Percentiles rank a stretch among this genome's conserved stretches.
Conservation (phyloP, 2,888 invertebrate genomes). For the Nephrotoma appendiculata region DNA sequence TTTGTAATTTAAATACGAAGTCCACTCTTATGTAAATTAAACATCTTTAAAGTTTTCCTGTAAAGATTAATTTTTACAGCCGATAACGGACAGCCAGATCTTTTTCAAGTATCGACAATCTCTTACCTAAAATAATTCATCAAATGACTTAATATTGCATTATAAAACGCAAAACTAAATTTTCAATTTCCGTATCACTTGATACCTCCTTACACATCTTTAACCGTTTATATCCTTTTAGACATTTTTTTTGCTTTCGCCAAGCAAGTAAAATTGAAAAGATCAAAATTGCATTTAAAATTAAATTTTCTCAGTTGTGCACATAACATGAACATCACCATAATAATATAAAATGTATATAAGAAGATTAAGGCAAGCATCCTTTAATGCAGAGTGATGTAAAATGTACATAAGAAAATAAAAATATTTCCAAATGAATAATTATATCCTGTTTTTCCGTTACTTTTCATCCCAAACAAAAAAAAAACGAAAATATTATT, state of each 20-base stretch:
- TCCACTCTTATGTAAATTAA: no score
- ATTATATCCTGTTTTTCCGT: not conserved
- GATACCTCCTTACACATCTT: not conserved
- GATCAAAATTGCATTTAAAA: not conserved
- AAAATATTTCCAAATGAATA: not conserved
- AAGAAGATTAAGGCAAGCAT: not conserved
- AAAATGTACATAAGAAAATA: not conserved
- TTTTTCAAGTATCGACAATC: no score
- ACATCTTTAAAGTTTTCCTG: no score
- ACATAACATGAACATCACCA: not conserved
- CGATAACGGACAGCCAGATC: no score
- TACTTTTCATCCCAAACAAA: not conserved
- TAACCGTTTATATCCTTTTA: not conserved
- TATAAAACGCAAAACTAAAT: not conserved
- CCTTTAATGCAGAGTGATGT: not conserved
- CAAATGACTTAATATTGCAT: not conserved
- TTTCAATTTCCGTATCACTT: not conserved
- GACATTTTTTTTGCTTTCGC: not conserved
- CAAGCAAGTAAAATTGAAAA: not conserved
- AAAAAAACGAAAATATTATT: not conserved
- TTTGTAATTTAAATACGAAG: no score
- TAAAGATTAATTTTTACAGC: no score
- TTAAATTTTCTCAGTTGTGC: not conserved
- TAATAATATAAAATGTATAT: not conserved
- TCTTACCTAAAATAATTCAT: not conserved